These are phyloP conservation scores for Coelopa pilipes DNA, from an alignment of 2,888 invertebrate species.

Conservation along the genomic window DNA sequence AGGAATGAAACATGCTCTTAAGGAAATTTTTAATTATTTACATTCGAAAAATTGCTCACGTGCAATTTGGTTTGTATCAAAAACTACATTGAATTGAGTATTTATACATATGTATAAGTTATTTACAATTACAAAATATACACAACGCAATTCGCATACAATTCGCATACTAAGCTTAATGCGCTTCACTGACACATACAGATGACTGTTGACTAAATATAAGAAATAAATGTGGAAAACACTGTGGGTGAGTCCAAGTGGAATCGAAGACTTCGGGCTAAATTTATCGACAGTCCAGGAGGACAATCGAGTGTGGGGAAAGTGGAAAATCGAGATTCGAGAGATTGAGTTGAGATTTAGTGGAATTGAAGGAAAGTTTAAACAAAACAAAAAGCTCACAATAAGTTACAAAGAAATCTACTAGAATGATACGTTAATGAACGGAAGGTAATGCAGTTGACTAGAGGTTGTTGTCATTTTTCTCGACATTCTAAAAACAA, in stretches of 20 bases:
- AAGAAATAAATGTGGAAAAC: no score
- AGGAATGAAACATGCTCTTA: conserved; percentile 6
- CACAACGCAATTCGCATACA: conserved; percentile 21
- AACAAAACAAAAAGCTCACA: conserved; percentile 37
- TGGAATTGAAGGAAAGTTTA: conserved; percentile 8
- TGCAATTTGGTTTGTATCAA: background rate
- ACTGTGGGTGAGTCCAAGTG: no score
- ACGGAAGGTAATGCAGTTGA: conserved; percentile 37
- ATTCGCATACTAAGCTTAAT: conserved; percentile 6
- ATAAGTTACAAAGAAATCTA: conserved; percentile 31
- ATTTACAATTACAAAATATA: conserved; percentile 13
- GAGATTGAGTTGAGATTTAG: background rate
- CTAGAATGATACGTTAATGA: background rate
- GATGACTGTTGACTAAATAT: background rate
- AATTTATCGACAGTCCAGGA: no score
- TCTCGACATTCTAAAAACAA: conserved; percentile 62
- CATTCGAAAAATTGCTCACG: conserved; percentile 6
- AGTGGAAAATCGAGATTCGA: background rate
- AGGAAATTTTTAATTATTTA: conserved; percentile 8
- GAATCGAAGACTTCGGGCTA: no score
- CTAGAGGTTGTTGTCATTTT: conserved; percentile 49
- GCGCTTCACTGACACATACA: conserved; percentile 21
- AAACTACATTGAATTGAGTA: background rate
- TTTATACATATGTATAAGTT: conserved; percentile 16
- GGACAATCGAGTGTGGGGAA: no score